Evolutionary conservation across 1,140 invertebrate genomes (phyloP).

Genomic region (Phenacoccus solenopsis): DNA sequence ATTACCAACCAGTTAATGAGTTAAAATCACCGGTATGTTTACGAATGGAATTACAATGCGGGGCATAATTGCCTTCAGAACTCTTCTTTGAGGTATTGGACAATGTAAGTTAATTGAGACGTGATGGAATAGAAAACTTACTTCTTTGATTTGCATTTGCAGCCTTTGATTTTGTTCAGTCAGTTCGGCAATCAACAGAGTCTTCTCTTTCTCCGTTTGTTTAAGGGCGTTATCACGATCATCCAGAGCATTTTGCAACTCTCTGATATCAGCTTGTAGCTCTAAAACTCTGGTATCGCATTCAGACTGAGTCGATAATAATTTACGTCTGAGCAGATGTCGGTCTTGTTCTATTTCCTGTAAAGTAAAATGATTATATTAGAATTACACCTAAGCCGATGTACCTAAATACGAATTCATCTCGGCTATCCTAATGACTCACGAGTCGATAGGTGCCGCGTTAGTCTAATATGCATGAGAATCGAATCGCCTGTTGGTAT

Average conservation of each 20-base stretch:
- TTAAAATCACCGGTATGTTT: too few relatives aligned
- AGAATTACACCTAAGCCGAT: not conserved
- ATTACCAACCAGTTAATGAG: too few relatives aligned
- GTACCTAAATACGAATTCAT: not conserved
- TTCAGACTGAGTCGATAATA: conserved; percentile 73
- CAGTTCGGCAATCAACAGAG: conserved; percentile 67
- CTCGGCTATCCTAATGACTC: not conserved
- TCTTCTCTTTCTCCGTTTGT: conserved; percentile 65
- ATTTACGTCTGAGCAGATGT: conserved; percentile 65
- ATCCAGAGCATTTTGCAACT: conserved; percentile 46
- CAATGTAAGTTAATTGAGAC: too few relatives aligned
- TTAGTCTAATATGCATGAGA: not conserved
- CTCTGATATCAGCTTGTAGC: conserved; percentile 70
- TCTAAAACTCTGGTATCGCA: conserved; percentile 77
- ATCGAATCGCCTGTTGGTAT: not conserved
- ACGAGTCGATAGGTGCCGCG: not conserved
- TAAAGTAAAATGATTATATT: conserved; percentile 28
- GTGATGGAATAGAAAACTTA: conserved; percentile 27
- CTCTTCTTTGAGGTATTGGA: too few relatives aligned
- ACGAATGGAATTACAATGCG: too few relatives aligned
- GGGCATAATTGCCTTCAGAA: too few relatives aligned
- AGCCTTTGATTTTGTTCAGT: conserved; percentile 82
- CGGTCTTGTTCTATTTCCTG: conserved; percentile 90
- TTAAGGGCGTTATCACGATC: conserved; percentile 46
- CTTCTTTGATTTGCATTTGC: conserved; percentile 73